Base-by-base conservation (phyloP, 2,797 vertebrate species). In the Vultur gryphus region DNA sequence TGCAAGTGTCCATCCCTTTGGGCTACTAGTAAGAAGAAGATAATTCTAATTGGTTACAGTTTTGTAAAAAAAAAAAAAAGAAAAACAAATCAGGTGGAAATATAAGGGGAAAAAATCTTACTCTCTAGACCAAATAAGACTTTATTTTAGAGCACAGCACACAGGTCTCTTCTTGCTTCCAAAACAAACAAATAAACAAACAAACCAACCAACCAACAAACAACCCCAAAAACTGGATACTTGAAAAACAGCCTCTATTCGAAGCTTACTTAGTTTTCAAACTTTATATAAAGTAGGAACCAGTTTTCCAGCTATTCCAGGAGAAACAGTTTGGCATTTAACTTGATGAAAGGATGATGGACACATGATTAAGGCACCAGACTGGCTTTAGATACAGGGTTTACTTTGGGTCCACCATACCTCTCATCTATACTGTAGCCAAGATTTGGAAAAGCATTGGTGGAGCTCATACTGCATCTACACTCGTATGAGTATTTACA, bases 221-320 rank as follows among this genome's bases (percentile, higher is more conserved):
- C 3, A 9, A 18, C 2, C 5, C 7, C 29, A 31, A 62, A 76
- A 62, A 11, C 2, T 5, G 0, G 6, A 4, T 49, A 9, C n/a
- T 43, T 33, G 11, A 39, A 79, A 78, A 75, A 0, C 10, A 59
- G 16, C 2, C 9, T 82, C 3, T 29, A 41, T 61, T 72, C 19
- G 72, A 84, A 85, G 1, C 3, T 82, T 29, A 29, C 35, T 39
- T 51, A 19, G 2, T 31, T 77, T 83, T 54, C 14, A 51, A 59
- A 24, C 1, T 48, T 69, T 5, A 15, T 65, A 21, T 77, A 29
- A 76, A 57, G 4, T 25, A 67, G 11, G 15, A 75, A 55, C 3
- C 15, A n/a, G 2, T 51, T 80, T 90, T 72, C 29, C 5, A 7
- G 16, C 28, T 79, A 33, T 48, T 7, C 33, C 10, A 69, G 49